Conservation (phyloP, 2,888 invertebrate genomes). For the Microplitis deprimator region DNA sequence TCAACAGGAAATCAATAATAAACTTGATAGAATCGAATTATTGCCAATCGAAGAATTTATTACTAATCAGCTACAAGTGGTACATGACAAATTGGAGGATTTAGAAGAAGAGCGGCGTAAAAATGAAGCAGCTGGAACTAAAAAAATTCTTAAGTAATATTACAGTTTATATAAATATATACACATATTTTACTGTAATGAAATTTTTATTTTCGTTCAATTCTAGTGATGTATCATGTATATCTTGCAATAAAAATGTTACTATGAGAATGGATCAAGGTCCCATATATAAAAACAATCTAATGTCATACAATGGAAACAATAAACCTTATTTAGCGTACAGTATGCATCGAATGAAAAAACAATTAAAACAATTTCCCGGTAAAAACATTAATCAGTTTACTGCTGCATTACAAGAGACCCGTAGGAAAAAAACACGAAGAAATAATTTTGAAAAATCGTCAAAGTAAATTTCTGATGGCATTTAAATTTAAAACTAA, state of each 20-base stretch:
- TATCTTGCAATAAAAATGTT: slow-evolving; percentile 84
- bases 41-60: slow-evolving; percentile 78
- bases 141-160: slow-evolving; percentile 76
- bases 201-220: slow-evolving; percentile 38
- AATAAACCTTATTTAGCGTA: slow-evolving; percentile 82
- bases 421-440: slow-evolving; percentile 57
- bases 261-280: slow-evolving; percentile 78
- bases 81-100: slow-evolving; percentile 78
- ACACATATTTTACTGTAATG: slow-evolving; percentile 5
- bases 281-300: slow-evolving; percentile 72
- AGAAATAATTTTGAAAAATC: slow-evolving; percentile 52
- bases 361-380: slow-evolving; percentile 72
- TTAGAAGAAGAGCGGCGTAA: slow-evolving; percentile 76
- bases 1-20: slow-evolving; percentile 78
- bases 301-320: slow-evolving; percentile 73
- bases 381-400: slow-evolving; percentile 71
- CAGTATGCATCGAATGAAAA: slow-evolving; percentile 76
- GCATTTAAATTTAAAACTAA: no score
- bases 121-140: slow-evolving; percentile 82
- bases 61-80: slow-evolving; percentile 74
- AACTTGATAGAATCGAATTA: slow-evolving; percentile 79
- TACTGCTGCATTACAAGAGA: slow-evolving; percentile 67
- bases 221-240: slow-evolving; percentile 80
- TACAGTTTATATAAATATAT: not conserved
- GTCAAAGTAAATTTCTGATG: slow-evolving; percentile 47